A percentile compares a stretch with the other conserved stretches of the same genome.
phyloP scores from a whole-genome alignment of 1,140 invertebrate species.

The Tetramorium alpestre region DNA sequence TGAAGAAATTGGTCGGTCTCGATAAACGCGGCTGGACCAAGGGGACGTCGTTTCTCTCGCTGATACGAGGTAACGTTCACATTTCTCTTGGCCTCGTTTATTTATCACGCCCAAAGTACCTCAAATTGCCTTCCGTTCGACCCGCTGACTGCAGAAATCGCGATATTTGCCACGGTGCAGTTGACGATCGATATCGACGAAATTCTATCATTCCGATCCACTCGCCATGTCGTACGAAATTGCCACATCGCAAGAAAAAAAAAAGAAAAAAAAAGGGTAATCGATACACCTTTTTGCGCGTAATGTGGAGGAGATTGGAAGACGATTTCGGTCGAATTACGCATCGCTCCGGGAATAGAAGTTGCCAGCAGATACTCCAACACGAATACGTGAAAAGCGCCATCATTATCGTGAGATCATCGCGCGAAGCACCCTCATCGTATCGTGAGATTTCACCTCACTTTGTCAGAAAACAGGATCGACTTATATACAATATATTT shows the following conservation, averaged over 20 bases:
- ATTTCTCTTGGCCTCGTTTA: slow-evolving; percentile 33
- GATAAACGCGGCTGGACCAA: neutral
- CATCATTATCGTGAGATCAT: neutral
- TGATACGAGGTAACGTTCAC: neutral
- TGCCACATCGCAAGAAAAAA: neutral
- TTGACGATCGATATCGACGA: slow-evolving; percentile 26
- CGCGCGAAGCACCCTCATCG: neutral
- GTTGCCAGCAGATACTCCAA: neutral
- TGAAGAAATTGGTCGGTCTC: slow-evolving; percentile 4
- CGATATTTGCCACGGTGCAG: slow-evolving; percentile 2
- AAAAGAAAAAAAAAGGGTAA: neutral
- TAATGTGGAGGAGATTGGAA: slow-evolving; percentile 47
- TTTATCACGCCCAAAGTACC: slow-evolving; percentile 20
- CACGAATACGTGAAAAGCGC: neutral
- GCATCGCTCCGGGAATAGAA: neutral
- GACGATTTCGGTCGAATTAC: slow-evolving; percentile 17
- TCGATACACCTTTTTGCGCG: neutral
- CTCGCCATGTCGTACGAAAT: neutral
- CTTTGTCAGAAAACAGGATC: neutral
- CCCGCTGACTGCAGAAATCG: slow-evolving; percentile 9
- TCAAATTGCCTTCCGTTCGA: slow-evolving; percentile 33
- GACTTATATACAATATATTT: too few relatives aligned
- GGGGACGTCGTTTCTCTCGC: neutral
- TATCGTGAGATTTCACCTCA: neutral
- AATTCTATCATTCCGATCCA: neutral